phyloP scores from a whole-genome alignment of 1,140 invertebrate species.

The Drosophila mauritiana region DNA sequence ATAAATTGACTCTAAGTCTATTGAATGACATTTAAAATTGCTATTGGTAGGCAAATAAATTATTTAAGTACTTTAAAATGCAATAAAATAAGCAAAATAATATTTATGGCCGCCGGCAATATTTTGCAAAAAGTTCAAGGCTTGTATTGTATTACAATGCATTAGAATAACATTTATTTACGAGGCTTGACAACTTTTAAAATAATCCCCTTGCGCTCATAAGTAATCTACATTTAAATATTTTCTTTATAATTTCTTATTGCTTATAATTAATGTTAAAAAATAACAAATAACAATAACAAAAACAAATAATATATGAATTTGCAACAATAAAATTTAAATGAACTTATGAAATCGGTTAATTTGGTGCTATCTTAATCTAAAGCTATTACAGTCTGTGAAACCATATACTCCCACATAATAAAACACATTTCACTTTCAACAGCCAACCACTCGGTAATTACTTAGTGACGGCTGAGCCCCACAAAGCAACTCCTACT shows the following conservation, averaged over 20 bases:
- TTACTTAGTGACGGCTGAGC: constrained; percentile 20
- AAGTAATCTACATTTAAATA: background rate
- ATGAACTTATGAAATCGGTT: background rate
- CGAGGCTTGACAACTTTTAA: background rate
- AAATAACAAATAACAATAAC: no score
- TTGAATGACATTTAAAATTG: constrained; percentile 6
- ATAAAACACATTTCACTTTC: background rate
- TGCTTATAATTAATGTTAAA: no score
- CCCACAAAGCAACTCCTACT: constrained; percentile 26
- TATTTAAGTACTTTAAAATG: constrained; percentile 3
- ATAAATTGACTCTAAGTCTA: background rate
- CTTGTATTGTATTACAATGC: constrained; percentile 4
- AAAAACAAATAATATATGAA: background rate
- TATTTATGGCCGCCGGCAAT: constrained; percentile 10
- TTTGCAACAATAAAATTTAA: background rate
- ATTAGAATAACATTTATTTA: constrained; percentile 4
- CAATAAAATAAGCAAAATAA: constrained; percentile 19
- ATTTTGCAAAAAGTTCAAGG: constrained; percentile 11
- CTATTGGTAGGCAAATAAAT: constrained; percentile 18
- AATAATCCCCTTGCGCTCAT: background rate
- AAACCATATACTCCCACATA: background rate
- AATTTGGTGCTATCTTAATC: background rate
- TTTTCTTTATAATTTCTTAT: background rate
- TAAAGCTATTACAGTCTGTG: background rate
- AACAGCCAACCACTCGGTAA: constrained; percentile 4